Evolutionary conservation across 2,113 vertebrate genomes (phyloP).

Genomic region (Heloderma charlesbogerti): DNA sequence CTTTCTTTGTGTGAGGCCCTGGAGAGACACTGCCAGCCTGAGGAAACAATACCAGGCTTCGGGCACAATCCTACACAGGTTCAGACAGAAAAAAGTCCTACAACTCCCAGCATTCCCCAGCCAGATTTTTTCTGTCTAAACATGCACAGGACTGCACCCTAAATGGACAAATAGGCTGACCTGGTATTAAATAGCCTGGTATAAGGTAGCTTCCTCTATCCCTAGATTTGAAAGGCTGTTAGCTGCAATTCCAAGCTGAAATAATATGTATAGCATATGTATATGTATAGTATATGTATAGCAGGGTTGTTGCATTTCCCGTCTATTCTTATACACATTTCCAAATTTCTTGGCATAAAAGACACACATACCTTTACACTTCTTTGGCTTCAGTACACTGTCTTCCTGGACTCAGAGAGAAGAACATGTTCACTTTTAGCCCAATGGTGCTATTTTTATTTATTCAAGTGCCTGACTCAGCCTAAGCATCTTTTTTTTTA

Average conservation of each 20-base stretch:
- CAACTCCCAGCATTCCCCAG: too few species aligned
- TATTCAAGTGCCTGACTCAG: background rate
- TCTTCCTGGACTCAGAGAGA: background rate
- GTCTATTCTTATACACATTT: background rate
- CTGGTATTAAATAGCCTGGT: background rate
- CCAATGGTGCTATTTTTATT: background rate
- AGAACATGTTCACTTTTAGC: background rate
- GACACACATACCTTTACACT: background rate
- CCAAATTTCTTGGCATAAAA: background rate
- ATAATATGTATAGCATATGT: background rate
- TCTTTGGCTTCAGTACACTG: background rate
- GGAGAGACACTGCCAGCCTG: too few species aligned
- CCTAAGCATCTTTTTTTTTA: background rate
- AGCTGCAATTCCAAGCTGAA: background rate
- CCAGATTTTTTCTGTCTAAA: too few species aligned
- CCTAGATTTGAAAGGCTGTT: background rate
- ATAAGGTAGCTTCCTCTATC: background rate
- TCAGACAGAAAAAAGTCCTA: too few species aligned
- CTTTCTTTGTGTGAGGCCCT: too few species aligned
- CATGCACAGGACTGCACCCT: too few species aligned
- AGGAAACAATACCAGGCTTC: too few species aligned
- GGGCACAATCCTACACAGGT: too few species aligned
- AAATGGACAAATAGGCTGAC: background rate
- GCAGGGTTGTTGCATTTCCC: background rate
- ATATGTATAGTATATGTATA: too few species aligned